These are phyloP conservation scores for Hepsetus odoe DNA, from an alignment of 2,113 vertebrate species.

Conservation along the genomic window DNA sequence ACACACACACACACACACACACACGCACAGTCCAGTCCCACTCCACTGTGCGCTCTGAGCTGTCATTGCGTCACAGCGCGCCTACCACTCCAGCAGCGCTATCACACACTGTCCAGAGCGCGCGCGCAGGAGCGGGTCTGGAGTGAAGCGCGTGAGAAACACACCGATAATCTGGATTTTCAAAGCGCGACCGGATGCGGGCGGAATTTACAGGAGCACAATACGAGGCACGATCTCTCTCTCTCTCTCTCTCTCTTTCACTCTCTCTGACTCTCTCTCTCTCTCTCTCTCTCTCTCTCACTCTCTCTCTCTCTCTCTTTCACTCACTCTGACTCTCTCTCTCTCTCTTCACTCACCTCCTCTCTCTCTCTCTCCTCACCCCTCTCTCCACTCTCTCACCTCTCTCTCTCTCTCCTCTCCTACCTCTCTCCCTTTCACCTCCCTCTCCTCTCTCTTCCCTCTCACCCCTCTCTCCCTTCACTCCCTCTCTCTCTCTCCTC, in stretches of 20 bases:
- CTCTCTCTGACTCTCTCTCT: not conserved
- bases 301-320: constrained; percentile 7
- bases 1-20: not conserved
- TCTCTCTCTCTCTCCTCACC: not conserved
- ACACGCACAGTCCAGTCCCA: not conserved
- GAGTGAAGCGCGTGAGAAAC: no score
- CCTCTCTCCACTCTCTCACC: no score
- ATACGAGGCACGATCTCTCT: no score
- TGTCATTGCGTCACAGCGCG: no score
- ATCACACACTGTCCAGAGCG: no score
- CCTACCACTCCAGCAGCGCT: no score
- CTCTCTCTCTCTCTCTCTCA: not conserved
- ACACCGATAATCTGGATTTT: no score
- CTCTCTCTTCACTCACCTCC: not conserved
- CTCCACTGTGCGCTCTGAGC: no score
- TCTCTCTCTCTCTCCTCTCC: not conserved
- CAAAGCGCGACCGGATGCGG: no score
- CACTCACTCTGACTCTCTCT: not conserved
- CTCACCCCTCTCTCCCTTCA: not conserved
- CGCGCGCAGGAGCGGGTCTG: no score
- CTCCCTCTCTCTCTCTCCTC: constrained; percentile 4
- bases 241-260: not conserved
- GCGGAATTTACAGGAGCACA: no score
- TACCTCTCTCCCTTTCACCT: not conserved
- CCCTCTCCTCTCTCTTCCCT: not conserved